Base-by-base conservation (phyloP, 2,888 invertebrate species). In the Trichogramma evanescens region DNA sequence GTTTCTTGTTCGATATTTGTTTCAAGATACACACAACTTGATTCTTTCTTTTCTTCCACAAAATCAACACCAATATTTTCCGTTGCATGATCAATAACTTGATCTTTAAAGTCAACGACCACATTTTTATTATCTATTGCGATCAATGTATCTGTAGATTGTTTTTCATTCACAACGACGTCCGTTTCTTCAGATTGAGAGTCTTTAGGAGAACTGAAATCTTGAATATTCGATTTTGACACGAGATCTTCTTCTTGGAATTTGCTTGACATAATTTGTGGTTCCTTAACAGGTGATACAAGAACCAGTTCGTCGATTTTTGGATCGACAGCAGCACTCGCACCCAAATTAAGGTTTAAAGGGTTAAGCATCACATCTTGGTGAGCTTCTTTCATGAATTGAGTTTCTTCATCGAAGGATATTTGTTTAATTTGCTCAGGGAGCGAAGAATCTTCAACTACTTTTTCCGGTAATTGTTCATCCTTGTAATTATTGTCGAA, bases 61-160 rank as follows among this genome's bases (percentile, higher is more conserved):
- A 50, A 44, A 13, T 61, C 53, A 40, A 60, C 43, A n/a, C 59
- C 65, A 39, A 58, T 56, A 45, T 58, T 64, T 5, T 53, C 55
- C n/a, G 58, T 57, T 6, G 84, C 76, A 85, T 85, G 71, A 93
- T 83, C 81, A 91, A 91, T 71, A 26, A 26, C 26, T 26, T 26
- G 26, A 26, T 26, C 26, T 26, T 26, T 26, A 2, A 26, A 2
- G 26, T 93, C 89, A 71, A 92, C 89, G 73, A 93, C 87, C 69
- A 91, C 87, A 61, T 91, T 89, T 78, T 93, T 92, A 79, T 95
- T 94, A 81, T 95, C 95, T 58, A 82, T 79, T 65, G 26, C 26
- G 26, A 26, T 26, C 26, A 26, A 26, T 26, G 26, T 26, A 26
- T 26, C 26, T 26, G 26, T 26, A 26, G 26, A 26, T 26, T 26